Evolutionary conservation across 1,140 invertebrate genomes (phyloP).

Genomic region (Diploscapter pachys): DNA sequence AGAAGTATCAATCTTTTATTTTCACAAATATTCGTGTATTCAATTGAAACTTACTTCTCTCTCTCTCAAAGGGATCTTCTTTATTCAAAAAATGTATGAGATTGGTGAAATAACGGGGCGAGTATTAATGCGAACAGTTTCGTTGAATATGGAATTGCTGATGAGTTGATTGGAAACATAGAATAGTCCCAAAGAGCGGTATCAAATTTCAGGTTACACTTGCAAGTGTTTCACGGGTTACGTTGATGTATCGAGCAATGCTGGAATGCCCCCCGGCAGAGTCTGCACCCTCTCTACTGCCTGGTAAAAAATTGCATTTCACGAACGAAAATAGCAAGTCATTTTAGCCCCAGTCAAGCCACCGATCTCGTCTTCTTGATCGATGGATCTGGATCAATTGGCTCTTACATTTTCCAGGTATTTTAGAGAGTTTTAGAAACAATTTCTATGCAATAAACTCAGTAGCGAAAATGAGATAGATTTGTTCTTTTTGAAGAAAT

Average conservation of each 20-base stretch:
- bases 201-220: conserved; percentile 35
- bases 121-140: too few relatives aligned
- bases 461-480: too few relatives aligned
- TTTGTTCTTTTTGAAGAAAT: too few relatives aligned
- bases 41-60: not conserved
- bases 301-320: conserved; percentile 18
- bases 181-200: too few relatives aligned
- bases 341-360: conserved; percentile 34
- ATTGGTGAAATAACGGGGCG: too few relatives aligned
- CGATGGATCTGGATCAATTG: conserved; percentile 58
- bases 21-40: too few relatives aligned
- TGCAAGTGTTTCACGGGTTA: conserved; percentile 61
- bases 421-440: conserved; percentile 31
- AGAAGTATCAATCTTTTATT: too few relatives aligned
- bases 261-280: conserved; percentile 54
- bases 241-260: conserved; percentile 56
- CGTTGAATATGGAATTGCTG: too few relatives aligned
- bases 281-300: conserved; percentile 56
- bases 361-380: conserved; percentile 54
- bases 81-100: too few relatives aligned
- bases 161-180: too few relatives aligned
- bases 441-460: too few relatives aligned
- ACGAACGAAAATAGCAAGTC: conserved; percentile 6
- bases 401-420: conserved; percentile 53
- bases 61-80: not conserved